Percentiles rank a stretch among this genome's conserved stretches.
Evolutionary conservation across 2,797 vertebrate species (phyloP).

Genomic region (Typhlichthys subterraneus): DNA sequence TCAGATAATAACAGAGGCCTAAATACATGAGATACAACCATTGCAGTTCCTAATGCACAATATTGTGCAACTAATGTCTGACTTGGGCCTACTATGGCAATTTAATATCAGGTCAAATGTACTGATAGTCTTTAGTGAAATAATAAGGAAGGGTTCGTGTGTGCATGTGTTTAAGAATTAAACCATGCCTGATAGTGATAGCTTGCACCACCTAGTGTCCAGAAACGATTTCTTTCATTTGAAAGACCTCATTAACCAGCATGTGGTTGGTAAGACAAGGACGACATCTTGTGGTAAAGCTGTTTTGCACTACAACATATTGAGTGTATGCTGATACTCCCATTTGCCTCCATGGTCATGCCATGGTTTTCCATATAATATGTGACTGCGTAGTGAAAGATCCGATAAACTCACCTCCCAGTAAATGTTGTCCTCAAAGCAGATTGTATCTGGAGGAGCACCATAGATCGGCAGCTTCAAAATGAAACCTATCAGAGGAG

Average conservation of each 20-base stretch:
- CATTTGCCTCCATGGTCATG: background rate
- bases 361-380: background rate
- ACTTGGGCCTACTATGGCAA: too few species aligned
- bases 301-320: background rate
- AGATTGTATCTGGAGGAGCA: slow-evolving; percentile 66
- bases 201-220: slow-evolving; percentile 42
- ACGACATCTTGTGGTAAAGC: slow-evolving; percentile 12
- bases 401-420: slow-evolving; percentile 81
- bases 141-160: background rate
- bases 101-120: background rate
- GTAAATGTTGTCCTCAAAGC: slow-evolving; percentile 79
- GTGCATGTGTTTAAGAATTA: background rate
- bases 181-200: background rate
- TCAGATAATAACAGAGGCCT: background rate
- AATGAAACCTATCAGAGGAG: slow-evolving; percentile 76
- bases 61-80: too few species aligned
- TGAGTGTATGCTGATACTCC: background rate
- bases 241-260: background rate
- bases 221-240: background rate
- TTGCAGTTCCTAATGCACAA: too few species aligned
- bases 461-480: slow-evolving; percentile 79
- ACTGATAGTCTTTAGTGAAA: slow-evolving; percentile 19
- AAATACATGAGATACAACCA: too few species aligned
- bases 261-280: slow-evolving; percentile 3
- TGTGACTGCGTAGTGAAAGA: background rate